Evolutionary conservation across 2,797 vertebrate species (phyloP), one percentile per base, ranked within the genome.

Genomic region (Lophotriccus pileatus): DNA sequence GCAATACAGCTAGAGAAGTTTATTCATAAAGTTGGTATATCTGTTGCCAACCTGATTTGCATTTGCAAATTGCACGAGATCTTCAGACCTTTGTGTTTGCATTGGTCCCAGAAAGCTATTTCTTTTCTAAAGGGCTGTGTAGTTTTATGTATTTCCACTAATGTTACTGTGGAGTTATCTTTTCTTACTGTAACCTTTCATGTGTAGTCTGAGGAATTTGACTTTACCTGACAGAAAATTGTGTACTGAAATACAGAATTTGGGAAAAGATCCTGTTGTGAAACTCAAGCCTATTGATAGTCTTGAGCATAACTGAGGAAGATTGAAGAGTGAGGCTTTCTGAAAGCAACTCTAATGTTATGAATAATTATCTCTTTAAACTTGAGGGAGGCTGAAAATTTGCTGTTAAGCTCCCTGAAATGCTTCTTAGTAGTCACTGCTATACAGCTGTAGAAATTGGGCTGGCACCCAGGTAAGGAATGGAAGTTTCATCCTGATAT

Each of bases 291-390:
- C 36, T 80, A 22, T 68, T 95, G 94, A 86, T 74, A 89, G 84
- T 92, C 80, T 95, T 83, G 84, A 62, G 20, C 46, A 74, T 72
- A 96, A 90, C 77, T 92, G 9, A 52, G 41, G 25, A 77, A 76
- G 80, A 74, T n/a, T 92, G 69, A 94, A 81, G 86, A 93, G 59
- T 63, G 34, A 76, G 9, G 17, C 43, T 75, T 89, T 96, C 76
- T 94, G 69, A 72, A 94, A 84, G 60, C 41, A 60, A 76, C 77
- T 72, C 53, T 56, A 91, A 68, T 87, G 47, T 91, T 95, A 95
- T 94, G 81, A 97, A 95, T 97, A 97, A 95, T 94, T 90, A 93
- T 86, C 50, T 93, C 73, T 96, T 96, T 97, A 95, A 97, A 96
- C 82, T 95, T 95, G 88, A 95, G 15, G 63, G 73, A 96, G 70